phyloP scores from a whole-genome alignment of 2,888 invertebrate species.

The Catocala sponsa region DNA sequence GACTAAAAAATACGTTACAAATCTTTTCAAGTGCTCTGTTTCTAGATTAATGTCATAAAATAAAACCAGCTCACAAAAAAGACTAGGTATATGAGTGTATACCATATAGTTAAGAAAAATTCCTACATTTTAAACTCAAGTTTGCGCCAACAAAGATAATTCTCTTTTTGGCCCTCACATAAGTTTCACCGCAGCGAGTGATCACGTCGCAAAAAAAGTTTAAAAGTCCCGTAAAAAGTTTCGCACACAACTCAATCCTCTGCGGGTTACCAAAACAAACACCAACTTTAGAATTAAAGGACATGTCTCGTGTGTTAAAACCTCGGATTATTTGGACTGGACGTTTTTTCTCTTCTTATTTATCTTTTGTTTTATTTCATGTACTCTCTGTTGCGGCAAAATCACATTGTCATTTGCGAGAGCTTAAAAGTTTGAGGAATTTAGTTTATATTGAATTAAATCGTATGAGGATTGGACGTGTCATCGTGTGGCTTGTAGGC shows the following conservation, averaged over 20 bases:
- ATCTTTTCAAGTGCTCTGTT: no score
- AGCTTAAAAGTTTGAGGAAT: no score
- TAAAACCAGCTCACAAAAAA: no score
- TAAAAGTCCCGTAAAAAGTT: constrained; percentile 55
- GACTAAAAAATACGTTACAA: no score
- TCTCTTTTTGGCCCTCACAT: constrained; percentile 37
- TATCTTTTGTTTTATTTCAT: constrained; percentile 4
- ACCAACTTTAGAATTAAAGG: constrained; percentile 50
- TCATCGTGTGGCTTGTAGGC: no score
- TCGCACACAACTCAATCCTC: constrained; percentile 50
- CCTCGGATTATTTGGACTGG: constrained; percentile 42
- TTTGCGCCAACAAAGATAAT: constrained; percentile 38
- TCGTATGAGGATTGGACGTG: no score
- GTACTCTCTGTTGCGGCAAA: not conserved
- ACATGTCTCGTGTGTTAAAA: constrained; percentile 43
- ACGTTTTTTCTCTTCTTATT: constrained; percentile 15
- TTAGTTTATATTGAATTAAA: no score
- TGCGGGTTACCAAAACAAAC: constrained; percentile 50
- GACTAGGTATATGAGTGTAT: no score
- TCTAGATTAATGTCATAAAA: no score
- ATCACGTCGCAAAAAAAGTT: constrained; percentile 50
- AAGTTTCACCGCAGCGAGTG: constrained; percentile 41
- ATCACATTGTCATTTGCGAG: no score
- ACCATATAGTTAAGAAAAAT: no score
- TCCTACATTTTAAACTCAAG: not conserved